A percentile compares a stretch with the other conserved stretches of the same genome.
Conservation (phyloP, 2,888 invertebrate genomes). For the Balanococcus diminutus region DNA sequence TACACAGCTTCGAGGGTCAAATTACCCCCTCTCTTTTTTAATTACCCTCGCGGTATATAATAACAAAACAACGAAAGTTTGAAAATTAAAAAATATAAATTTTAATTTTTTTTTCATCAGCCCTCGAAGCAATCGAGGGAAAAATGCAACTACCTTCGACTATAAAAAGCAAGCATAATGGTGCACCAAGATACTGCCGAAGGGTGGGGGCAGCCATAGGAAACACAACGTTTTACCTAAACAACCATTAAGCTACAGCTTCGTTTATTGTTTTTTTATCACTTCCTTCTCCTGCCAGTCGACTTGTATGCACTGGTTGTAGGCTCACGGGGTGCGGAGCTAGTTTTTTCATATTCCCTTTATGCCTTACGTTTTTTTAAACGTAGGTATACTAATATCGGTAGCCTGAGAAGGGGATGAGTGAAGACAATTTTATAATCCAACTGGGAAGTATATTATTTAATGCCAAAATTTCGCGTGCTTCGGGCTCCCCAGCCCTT, state of each 20-base stretch:
- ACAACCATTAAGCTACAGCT: background rate
- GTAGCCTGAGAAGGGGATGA: background rate
- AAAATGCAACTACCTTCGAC: too few relatives aligned
- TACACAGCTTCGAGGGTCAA: background rate
- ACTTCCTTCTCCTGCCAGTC: background rate
- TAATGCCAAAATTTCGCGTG: slow-evolving; percentile 10
- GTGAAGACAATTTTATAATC: background rate
- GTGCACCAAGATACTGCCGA: background rate
- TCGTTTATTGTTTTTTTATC: slow-evolving; percentile 6
- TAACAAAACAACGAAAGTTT: background rate
- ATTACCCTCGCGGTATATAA: slow-evolving; percentile 2
- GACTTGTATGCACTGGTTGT: too few relatives aligned
- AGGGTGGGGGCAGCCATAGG: background rate
- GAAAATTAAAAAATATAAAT: slow-evolving; percentile 29
- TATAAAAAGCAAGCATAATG: background rate
- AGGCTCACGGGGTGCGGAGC: background rate
- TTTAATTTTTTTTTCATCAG: background rate
- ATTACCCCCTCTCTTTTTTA: slow-evolving; percentile 12
- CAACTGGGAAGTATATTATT: slow-evolving; percentile 25
- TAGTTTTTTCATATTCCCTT: background rate
- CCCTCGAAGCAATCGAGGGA: background rate
- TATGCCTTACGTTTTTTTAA: background rate
- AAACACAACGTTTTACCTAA: background rate
- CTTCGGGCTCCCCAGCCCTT: background rate
- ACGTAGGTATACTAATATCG: background rate